Evolutionary conservation across 2,888 invertebrate species (phyloP), one percentile per base, ranked within the genome.

Genomic region (Helicoverpa assulta): DNA sequence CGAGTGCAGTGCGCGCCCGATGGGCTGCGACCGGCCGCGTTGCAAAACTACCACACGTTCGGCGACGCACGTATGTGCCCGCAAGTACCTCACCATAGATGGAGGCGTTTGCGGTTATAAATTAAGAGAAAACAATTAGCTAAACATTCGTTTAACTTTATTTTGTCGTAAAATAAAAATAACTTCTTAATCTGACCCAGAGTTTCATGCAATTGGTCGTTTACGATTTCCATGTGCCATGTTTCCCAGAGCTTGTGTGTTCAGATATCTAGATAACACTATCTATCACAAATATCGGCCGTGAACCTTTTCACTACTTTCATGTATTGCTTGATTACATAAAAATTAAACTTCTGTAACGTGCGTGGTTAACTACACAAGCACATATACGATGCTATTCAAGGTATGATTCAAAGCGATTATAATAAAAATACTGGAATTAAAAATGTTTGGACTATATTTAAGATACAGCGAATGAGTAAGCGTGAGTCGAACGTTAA

Each of bases 1-100:
- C 89, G 89, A 92, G 90, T 94, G 94, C 94, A 93, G 90, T 86
- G 85, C 86, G 88, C 90, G 88, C 91, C 90, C 92, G 94, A 93
- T 93, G 93, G 94, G 89, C 92, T 89, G 87, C 86, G 88, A 85
- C 86, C 88, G 87, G 87, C 86, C 85, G 84, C 58, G 84, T 94
- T 95, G 94, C 94, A 93, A 94, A 91, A 94, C 88, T 79, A 59
- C 85, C 53, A 82, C 84, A 86, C 83, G 85, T 85, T 86, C 84
- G 80, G 85, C 83, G 80, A 84, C 83, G 88, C 83, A 89, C 89
- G 89, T 89, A 91, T 88, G 87, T 86, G 85, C 85, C 79, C 85
- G 86, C 88, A 87, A 87, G 85, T 90, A 89, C 87, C 79, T 84
- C 76, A 78, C 85, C 85, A 84, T 84, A 82, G 82, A 76, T 80